phyloP scores from a whole-genome alignment of 2,888 invertebrate genomes.

The Mythimna albipuncta region DNA sequence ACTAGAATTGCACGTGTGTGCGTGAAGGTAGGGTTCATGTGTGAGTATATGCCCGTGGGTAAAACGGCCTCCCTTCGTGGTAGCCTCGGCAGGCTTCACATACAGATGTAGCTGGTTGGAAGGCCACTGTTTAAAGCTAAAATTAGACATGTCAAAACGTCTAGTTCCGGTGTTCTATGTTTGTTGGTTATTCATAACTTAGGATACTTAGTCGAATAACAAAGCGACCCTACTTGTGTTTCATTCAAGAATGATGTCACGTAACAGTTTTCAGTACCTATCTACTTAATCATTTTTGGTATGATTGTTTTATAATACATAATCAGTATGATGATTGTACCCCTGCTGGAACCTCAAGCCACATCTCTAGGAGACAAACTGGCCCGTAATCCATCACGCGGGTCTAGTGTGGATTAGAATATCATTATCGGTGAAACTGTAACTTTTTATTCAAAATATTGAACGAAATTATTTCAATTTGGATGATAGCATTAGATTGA shows the following conservation, averaged over 20 bases:
- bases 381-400: no score
- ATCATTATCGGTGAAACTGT: no score
- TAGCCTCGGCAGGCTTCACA: slow-evolving; percentile 61
- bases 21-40: slow-evolving; percentile 61
- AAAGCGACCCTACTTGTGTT: neutral
- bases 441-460: no score
- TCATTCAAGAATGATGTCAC: neutral
- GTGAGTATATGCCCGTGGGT: slow-evolving; percentile 61
- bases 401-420: no score
- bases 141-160: slow-evolving; percentile 46
- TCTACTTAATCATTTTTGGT: neutral
- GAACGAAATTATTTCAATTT: no score
- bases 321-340: no score
- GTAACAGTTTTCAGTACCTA: neutral
- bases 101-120: slow-evolving; percentile 45
- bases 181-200: slow-evolving; percentile 4
- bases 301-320: neutral
- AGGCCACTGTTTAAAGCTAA: slow-evolving; percentile 46
- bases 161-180: slow-evolving; percentile 4
- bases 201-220: neutral
- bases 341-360: no score
- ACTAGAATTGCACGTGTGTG: slow-evolving; percentile 61
- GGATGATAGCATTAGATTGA: no score
- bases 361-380: no score
- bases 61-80: slow-evolving; percentile 62